Evolutionary conservation across 2,888 invertebrate genomes (phyloP).

Genomic region (Sesia bembeciformis): DNA sequence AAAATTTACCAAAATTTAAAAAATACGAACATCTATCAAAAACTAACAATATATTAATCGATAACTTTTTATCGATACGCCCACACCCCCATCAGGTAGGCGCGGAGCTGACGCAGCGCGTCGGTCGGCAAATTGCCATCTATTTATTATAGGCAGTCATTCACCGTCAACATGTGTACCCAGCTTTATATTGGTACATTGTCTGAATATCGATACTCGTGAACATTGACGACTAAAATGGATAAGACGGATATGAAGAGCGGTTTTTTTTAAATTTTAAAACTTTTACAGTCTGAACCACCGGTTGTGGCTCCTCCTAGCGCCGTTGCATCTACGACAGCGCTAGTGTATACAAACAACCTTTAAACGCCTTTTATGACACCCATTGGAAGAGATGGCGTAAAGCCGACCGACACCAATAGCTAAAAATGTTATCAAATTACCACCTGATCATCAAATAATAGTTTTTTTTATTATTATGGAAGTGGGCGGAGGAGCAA

Average conservation of each 20-base stretch:
- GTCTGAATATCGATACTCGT: slow-evolving; percentile 11
- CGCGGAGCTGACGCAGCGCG: slow-evolving; percentile 26
- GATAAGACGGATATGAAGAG: background rate
- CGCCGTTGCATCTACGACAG: too few species aligned
- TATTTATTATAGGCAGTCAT: slow-evolving; percentile 37
- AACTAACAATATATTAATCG: background rate
- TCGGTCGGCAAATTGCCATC: slow-evolving; percentile 34
- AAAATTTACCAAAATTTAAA: too few species aligned
- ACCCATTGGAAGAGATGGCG: too few species aligned
- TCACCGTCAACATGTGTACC: slow-evolving; percentile 15
- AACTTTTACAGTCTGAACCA: background rate
- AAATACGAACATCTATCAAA: too few species aligned
- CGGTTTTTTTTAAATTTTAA: background rate
- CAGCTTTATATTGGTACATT: slow-evolving; percentile 10
- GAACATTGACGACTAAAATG: background rate
- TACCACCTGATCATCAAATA: too few species aligned
- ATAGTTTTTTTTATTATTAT: too few species aligned
- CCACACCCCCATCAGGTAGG: slow-evolving; percentile 24
- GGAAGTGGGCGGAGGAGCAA: too few species aligned
- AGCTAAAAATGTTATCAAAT: too few species aligned
- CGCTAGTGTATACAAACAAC: too few species aligned
- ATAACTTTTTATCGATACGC: background rate
- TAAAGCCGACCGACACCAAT: too few species aligned
- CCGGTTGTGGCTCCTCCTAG: too few species aligned
- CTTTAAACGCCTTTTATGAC: too few species aligned